phyloP scores from a whole-genome alignment of 2,113 vertebrate genomes.

The Collichthys lucidus region DNA sequence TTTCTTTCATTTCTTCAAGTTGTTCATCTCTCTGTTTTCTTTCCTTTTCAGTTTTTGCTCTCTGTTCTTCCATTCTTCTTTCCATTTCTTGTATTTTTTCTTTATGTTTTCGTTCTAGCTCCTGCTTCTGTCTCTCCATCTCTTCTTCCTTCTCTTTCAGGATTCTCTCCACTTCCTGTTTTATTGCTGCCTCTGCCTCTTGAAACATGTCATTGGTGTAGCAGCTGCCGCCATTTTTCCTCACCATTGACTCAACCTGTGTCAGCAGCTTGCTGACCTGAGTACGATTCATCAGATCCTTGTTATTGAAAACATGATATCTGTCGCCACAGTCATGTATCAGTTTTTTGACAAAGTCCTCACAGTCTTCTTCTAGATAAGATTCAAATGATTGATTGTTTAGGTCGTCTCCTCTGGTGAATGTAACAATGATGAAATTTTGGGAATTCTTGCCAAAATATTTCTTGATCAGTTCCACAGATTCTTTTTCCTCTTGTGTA shows the following conservation, averaged over 20 bases:
- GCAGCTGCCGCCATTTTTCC: slow-evolving; percentile 28
- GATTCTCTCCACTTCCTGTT: slow-evolving; percentile 18
- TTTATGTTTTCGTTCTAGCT: slow-evolving; percentile 17
- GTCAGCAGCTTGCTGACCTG: slow-evolving; percentile 40
- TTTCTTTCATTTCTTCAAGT: slow-evolving; percentile 1
- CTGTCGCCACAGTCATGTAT: slow-evolving; percentile 24
- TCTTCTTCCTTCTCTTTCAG: slow-evolving; percentile 41
- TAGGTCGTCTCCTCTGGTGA: slow-evolving; percentile 37
- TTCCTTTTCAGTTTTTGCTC: not conserved
- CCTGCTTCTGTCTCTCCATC: slow-evolving; percentile 19
- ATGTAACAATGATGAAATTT: slow-evolving; percentile 48
- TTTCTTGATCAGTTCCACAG: slow-evolving; percentile 55
- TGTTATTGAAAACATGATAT: slow-evolving; percentile 47
- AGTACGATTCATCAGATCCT: not conserved
- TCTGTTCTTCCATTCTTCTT: not conserved
- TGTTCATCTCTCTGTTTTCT: not conserved
- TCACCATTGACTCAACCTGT: slow-evolving; percentile 2
- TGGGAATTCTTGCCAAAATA: slow-evolving; percentile 58
- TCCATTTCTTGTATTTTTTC: not conserved
- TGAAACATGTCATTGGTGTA: slow-evolving; percentile 30
- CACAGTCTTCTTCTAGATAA: not conserved
- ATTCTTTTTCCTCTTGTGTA: slow-evolving; percentile 60
- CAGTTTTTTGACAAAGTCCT: not conserved
- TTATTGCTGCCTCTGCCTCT: slow-evolving; percentile 3
- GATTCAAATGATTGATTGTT: slow-evolving; percentile 1